phyloP scores from a whole-genome alignment of 2,797 vertebrate genomes.

The Iguana delicatissima region DNA sequence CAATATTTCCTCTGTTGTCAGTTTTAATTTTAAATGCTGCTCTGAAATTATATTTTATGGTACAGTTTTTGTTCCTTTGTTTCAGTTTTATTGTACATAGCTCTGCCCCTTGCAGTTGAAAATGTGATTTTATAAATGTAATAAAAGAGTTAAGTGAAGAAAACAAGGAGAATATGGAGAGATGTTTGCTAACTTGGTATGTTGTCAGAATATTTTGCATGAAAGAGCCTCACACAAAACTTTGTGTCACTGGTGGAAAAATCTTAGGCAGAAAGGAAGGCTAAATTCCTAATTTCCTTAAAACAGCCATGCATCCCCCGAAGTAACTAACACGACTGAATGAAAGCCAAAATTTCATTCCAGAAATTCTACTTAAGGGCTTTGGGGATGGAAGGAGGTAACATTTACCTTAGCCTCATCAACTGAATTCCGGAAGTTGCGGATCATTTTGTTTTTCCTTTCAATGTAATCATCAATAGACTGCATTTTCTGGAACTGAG shows the following conservation, averaged over 20 bases:
- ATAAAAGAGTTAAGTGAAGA: no score
- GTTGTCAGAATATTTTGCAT: neutral
- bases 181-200: neutral
- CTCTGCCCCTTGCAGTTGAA: no score
- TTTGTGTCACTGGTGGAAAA: neutral
- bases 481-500: constrained; percentile 94
- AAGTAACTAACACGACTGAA: neutral
- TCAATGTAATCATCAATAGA: constrained; percentile 93
- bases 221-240: neutral
- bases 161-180: no score
- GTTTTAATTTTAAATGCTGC: no score
- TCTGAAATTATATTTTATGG: no score
- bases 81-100: no score
- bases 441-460: constrained; percentile 85
- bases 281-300: neutral
- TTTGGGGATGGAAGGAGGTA: neutral
- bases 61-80: no score
- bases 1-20: no score
- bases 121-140: no score
- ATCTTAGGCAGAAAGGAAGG: neutral
- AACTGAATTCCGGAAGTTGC: constrained; percentile 77
- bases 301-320: neutral
- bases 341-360: neutral
- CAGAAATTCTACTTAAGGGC: neutral
- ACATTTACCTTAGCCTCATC: constrained; percentile 86